Percentiles rank a stretch among this genome's conserved stretches.
Evolutionary conservation across 2,888 invertebrate species (phyloP).

Genomic region (Endomychus coccineus): DNA sequence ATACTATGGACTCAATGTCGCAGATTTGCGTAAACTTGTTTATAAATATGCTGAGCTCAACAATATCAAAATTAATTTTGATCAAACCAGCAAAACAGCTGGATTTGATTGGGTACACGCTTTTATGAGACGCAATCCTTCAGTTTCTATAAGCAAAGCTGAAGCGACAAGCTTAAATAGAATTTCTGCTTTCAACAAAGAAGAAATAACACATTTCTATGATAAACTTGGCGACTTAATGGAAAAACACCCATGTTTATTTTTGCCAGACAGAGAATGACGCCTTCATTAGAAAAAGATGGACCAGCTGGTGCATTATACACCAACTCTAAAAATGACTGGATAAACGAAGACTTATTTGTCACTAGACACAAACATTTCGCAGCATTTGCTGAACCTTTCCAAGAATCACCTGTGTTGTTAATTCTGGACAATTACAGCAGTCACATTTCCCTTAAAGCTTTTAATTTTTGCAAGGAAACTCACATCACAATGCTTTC

Average conservation of each 20-base stretch:
- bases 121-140: constrained; percentile 16
- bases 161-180: constrained; percentile 19
- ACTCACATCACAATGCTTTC: constrained; percentile 14
- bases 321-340: constrained; percentile 32
- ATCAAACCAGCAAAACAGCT: constrained; percentile 21
- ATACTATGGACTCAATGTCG: constrained; percentile 14
- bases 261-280: constrained; percentile 12
- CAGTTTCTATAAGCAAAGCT: constrained; percentile 7
- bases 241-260: constrained; percentile 30
- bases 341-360: constrained; percentile 25
- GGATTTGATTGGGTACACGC: constrained; percentile 19
- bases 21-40: constrained; percentile 15
- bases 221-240: constrained; percentile 14
- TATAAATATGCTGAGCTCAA: constrained; percentile 23
- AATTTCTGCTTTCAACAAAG: constrained; percentile 25
- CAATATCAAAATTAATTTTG: constrained; percentile 22
- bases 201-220: constrained; percentile 21
- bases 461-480: constrained; percentile 14
- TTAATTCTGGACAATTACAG: constrained; percentile 30
- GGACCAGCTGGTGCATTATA: constrained; percentile 30
- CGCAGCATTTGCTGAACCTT: constrained; percentile 28
- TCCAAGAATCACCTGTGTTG: constrained; percentile 31
- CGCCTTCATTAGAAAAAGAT: constrained; percentile 19
- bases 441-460: constrained; percentile 15
- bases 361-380: constrained; percentile 14